Evolutionary conservation across 1,140 invertebrate genomes (phyloP), one percentile per base, ranked within the genome.

Genomic region (Aphaenogaster rudis): DNA sequence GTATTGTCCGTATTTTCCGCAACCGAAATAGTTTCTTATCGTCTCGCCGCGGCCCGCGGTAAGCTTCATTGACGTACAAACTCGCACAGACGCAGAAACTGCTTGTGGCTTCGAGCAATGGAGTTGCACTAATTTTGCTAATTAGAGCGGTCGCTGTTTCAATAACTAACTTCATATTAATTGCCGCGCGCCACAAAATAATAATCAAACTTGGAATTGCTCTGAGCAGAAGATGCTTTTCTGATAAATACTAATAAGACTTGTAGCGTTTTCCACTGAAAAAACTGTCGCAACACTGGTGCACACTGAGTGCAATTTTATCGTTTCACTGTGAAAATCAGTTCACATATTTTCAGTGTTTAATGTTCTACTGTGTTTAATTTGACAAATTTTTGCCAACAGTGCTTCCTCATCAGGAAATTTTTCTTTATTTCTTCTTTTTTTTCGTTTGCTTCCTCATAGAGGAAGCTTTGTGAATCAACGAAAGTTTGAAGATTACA

Each of bases 121-220:
- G 21, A 82, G 80, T 67, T 81, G 57, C 50, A 72, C 50, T 76
- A 76, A 84, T 84, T 74, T 63, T 74, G 13, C 57, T 76, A 84
- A 76, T 84, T 84, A 50, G 17, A 39, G 13, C 42, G 52, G 69
- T 61, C 17, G 33, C 42, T 84, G 69, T 84, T 84, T 84, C 69
- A 84, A 76, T 76, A 84, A 84, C 54, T 36, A 84, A 67, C 54
- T 76, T 61, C 5, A 5, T 36, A 57, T 71, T 61, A 84, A 74
- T 28, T 28, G 28, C 28, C 28, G 28, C 28, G 28, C 28, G 28
- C 50, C 45, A 6, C n/a, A 42, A 59, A 61, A 61, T 59, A 72
- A 72, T 42, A n/a, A 17, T 69, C 21, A 69, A 69, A 48, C 21
- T 69, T 52, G 11, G 13, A 76, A 61, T 76, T 33, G 28, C 28